These are phyloP conservation scores for Erebia palarica DNA, from an alignment of 2,888 invertebrate genomes.

Conservation along the genomic window DNA sequence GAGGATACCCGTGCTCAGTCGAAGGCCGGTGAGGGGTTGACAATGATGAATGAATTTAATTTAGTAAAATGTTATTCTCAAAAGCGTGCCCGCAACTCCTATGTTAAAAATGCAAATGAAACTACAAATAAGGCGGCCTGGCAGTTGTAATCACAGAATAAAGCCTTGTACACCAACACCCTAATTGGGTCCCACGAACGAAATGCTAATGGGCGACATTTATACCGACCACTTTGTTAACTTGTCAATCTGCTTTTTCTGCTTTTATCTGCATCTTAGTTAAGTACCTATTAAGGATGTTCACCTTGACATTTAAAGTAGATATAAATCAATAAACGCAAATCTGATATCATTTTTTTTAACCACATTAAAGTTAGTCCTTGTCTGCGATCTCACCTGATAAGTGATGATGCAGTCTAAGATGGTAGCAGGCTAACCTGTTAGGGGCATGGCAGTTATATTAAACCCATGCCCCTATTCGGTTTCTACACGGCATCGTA, in stretches of 20 bases:
- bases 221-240: conserved; percentile 38
- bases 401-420: too few species aligned
- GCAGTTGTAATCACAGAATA: conserved; percentile 35
- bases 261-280: conserved; percentile 21
- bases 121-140: conserved; percentile 25
- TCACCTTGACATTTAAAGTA: too few species aligned
- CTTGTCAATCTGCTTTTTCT: conserved; percentile 37
- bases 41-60: not conserved
- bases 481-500: too few species aligned
- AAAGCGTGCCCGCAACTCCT: not conserved
- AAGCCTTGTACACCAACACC: conserved; percentile 36
- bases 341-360: too few species aligned
- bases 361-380: too few species aligned
- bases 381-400: too few species aligned
- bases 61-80: conserved; percentile 1
- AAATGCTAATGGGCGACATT: conserved; percentile 38
- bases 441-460: too few species aligned
- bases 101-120: conserved; percentile 24
- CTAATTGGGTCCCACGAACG: conserved; percentile 37
- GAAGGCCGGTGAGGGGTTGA: not conserved
- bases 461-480: too few species aligned
- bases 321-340: too few species aligned
- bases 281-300: too few species aligned
- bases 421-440: too few species aligned
- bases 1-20: too few species aligned